A percentile compares a stretch with the other conserved stretches of the same genome.
These are phyloP conservation scores for Diabrotica balteata DNA, from an alignment of 2,888 invertebrate genomes.

Conservation along the genomic window DNA sequence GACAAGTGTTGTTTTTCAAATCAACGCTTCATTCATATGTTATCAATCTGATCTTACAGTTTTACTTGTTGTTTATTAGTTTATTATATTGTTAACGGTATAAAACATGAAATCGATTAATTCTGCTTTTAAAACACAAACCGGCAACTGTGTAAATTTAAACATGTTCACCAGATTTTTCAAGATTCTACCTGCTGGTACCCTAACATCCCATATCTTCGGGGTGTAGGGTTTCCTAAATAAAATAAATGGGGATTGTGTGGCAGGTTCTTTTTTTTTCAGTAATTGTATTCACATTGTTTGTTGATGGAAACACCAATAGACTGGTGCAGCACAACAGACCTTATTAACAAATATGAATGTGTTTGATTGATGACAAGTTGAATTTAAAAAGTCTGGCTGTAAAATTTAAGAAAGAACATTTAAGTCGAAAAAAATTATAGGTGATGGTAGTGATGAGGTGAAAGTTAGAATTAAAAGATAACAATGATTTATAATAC, in stretches of 20 bases:
- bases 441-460: too few species aligned
- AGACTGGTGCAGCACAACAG: constrained; percentile 3
- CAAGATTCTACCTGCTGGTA: constrained; percentile 28
- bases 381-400: background rate
- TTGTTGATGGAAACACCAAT: constrained; percentile 10
- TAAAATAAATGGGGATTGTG: constrained; percentile 30
- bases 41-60: too few species aligned
- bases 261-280: constrained; percentile 31
- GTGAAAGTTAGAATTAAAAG: too few species aligned
- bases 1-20: too few species aligned
- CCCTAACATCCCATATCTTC: constrained; percentile 30
- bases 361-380: constrained; percentile 9
- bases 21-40: too few species aligned
- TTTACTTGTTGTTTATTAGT: too few species aligned
- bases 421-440: too few species aligned
- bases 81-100: too few species aligned
- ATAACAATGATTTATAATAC: too few species aligned
- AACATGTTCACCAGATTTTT: constrained; percentile 27
- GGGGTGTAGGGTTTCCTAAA: constrained; percentile 31
- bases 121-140: too few species aligned
- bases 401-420: too few species aligned
- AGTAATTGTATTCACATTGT: constrained; percentile 21
- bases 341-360: constrained; percentile 15
- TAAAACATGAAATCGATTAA: too few species aligned
- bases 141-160: constrained; percentile 16